Base-by-base conservation (phyloP, 2,113 vertebrate genomes). In the Pycnonotus jocosus region DNA sequence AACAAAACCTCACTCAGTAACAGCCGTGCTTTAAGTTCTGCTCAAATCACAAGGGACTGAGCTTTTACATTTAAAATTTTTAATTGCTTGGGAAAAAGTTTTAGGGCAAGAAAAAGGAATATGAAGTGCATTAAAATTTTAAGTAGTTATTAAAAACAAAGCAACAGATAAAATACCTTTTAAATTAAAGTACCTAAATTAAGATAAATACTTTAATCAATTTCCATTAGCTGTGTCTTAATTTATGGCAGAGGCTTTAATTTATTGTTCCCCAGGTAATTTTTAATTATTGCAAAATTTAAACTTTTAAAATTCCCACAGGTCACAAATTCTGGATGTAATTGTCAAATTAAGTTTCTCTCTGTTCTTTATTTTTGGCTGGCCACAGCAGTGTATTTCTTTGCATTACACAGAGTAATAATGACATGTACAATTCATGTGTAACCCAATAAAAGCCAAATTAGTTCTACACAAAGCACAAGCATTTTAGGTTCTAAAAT, bases 201-300 rank as follows among this genome's bases (percentile, higher is more conserved):
- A 94, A 88, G 73, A 95, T 47, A 86, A 94, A 89, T 45, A 76
- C 40, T 81, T 92, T 23, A 90, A 93, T 94, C 71, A 66, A 77
- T 73, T 96, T 80, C 54, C 38, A 83, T 92, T 94, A 95, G 72
- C 62, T 86, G 33, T 44, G 31, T 70, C 50, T 85, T 88, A 72
- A 91, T 80, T 92, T 81, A 89, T 8, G 10, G 35, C 11, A 88
- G 35, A 83, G 9, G 51, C 23, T 94, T 92, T 89, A 91, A 88
- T 93, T 92, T 57, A 79, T 81, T 88, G 88, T 17, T 88, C 79
- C 50, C 68, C 10, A 27, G 58, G 38, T 88, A 33, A 50, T 88
- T 80, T 93, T 88, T 93, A 94, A 90, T 91, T 88, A 83, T 27
- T 66, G 47, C 33, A 86, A 78, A 93, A 94, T 66, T 65, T 58